phyloP scores from a whole-genome alignment of 2,113 vertebrate species.

The Anhinga rufa region DNA sequence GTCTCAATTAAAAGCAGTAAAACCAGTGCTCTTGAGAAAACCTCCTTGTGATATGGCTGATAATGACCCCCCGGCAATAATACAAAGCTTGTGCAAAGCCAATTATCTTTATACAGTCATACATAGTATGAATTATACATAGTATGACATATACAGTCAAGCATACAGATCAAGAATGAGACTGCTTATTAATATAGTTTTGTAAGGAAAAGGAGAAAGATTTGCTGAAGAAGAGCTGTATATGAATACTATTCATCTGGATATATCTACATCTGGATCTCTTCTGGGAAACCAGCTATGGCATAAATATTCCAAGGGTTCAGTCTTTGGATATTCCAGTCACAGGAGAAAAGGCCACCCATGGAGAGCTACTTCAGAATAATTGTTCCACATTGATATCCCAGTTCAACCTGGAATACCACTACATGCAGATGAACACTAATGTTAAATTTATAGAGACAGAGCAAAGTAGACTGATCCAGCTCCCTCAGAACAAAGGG shows the following conservation, averaged over 20 bases:
- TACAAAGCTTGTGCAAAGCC: background rate
- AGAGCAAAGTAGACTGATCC: background rate
- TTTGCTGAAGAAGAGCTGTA: background rate
- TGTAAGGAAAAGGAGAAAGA: background rate
- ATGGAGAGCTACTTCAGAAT: background rate
- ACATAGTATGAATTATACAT: background rate
- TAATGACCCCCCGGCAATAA: background rate
- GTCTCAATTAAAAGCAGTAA: background rate
- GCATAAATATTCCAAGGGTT: background rate
- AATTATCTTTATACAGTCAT: background rate
- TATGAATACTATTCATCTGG: background rate
- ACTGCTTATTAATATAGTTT: background rate
- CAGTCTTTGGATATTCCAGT: background rate
- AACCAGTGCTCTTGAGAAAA: background rate
- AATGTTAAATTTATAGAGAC: background rate
- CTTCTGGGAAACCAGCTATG: background rate
- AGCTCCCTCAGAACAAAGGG: background rate
- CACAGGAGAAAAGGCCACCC: background rate
- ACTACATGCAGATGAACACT: background rate
- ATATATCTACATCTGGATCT: background rate
- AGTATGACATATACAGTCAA: background rate
- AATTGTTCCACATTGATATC: background rate
- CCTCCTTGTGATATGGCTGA: background rate
- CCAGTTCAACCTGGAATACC: background rate
- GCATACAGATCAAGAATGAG: background rate